Conservation (phyloP, 1,140 invertebrate species). For the Solenopsis fugax region DNA sequence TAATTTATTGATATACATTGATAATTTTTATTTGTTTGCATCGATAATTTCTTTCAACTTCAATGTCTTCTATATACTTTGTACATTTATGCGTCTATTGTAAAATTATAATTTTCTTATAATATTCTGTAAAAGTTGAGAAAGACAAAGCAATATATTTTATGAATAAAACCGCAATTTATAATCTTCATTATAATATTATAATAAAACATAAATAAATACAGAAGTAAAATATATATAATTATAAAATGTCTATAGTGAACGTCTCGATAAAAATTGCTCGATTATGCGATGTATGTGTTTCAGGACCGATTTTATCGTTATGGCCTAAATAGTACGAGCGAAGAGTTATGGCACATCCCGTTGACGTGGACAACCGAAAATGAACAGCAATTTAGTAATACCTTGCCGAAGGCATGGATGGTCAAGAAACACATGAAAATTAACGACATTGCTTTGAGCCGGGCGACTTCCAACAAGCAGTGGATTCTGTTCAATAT, state of each 20-base stretch:
- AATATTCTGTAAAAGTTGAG: not conserved
- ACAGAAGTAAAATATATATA: conserved; percentile 15
- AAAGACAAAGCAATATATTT: not conserved
- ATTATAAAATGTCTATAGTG: not conserved
- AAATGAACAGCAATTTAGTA: conserved; percentile 61
- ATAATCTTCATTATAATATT: not conserved
- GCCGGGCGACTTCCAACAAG: conserved; percentile 42
- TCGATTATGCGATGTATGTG: conserved; percentile 61
- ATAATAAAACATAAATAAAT: not conserved
- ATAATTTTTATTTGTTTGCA: not conserved
- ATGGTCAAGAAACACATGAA: conserved; percentile 61
- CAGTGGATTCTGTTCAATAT: conserved; percentile 75
- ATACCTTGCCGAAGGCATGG: conserved; percentile 66
- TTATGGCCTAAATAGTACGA: conserved; percentile 48
- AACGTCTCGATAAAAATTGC: conserved; percentile 54
- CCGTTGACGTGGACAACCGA: conserved; percentile 72
- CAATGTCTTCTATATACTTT: not conserved
- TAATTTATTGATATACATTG: not conserved
- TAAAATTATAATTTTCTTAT: conserved; percentile 5
- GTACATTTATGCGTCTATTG: not conserved
- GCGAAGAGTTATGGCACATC: conserved; percentile 67
- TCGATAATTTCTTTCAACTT: not conserved
- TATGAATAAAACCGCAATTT: not conserved
- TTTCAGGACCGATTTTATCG: conserved; percentile 70
- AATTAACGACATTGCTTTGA: conserved; percentile 64